Base-by-base conservation (phyloP, 2,888 invertebrate species). In the Tenthredo mesomela region DNA sequence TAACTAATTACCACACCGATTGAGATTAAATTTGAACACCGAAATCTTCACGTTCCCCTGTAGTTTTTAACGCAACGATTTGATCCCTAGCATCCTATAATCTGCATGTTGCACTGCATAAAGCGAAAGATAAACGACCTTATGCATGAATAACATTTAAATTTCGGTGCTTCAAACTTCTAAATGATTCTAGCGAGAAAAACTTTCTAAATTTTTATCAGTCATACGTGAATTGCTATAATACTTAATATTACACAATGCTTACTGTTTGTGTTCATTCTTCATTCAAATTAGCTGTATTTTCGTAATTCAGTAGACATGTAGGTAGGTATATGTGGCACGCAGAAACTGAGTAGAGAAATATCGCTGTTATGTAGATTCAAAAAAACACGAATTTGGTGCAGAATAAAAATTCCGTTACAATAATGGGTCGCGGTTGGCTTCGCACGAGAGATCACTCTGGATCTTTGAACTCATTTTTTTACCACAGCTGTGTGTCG, bases 401-500 rank as follows among this genome's bases (percentile, higher is more conserved):
- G 5, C 0, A 6, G 67, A 1, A 3, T 67, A 15, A 33, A 33
- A 29, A 67, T 67, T 67, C 67, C 67, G 67, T 67, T 67, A 33
- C 33, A 33, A 18, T 67, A 67, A 67, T 67, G 33, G 29, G 9
- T 29, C 33, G 33, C 33, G 33, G 67, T 67, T 67, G 67, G 67
- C 25, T 67, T 67, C 67, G 67, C 67, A 67, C 33, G 67, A 67
- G 33, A 29, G 67, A 33, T 67, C 33, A 33, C 18, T 12, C 33
- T 67, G 18, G 29, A 67, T 67, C 33, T 67, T 67, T 67, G 67
- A 67, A 33, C 67, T 67, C 29, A 2, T 67, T 54, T 67, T 18
- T 18, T 33, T 4, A 47, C 47, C 47, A 47, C 2, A 47, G 18
- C 5, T 33, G 67, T 67, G 0, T 29, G 15, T 15, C 21, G n/a